Percentiles rank a stretch among this genome's conserved stretches.
Evolutionary conservation across 2,797 vertebrate genomes (phyloP).

Genomic region (Paedocypris micromegethes): DNA sequence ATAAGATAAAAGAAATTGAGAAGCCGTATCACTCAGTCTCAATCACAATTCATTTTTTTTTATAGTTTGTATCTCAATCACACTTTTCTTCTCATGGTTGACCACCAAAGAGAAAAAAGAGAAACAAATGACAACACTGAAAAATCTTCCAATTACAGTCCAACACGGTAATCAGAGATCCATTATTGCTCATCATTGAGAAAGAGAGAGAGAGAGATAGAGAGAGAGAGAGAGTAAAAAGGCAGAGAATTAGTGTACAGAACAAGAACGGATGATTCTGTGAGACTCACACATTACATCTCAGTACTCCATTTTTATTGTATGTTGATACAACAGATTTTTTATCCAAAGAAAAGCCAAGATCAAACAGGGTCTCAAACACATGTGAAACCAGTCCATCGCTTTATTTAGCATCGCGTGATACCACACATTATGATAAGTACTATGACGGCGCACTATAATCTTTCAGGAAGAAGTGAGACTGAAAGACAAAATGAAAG

Average conservation of each 20-base stretch:
- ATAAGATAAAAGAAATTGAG: neutral
- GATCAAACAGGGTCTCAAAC: too few relatives aligned
- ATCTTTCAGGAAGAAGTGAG: neutral
- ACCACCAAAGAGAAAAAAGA: constrained; percentile 8
- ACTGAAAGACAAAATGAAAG: neutral
- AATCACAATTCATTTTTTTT: neutral
- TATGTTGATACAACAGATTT: too few relatives aligned
- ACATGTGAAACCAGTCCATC: too few relatives aligned
- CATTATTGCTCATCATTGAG: constrained; percentile 34
- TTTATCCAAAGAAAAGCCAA: too few relatives aligned
- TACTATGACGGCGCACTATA: neutral
- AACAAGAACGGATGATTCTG: too few relatives aligned
- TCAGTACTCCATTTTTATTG: too few relatives aligned
- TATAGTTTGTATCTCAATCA: too few relatives aligned
- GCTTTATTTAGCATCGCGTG: too few relatives aligned
- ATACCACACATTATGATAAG: too few relatives aligned
- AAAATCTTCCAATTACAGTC: constrained; percentile 36
- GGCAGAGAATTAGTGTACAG: too few relatives aligned
- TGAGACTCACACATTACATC: too few relatives aligned
- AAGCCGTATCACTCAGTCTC: neutral
- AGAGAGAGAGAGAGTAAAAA: constrained; percentile 5
- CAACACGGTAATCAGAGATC: constrained; percentile 20
- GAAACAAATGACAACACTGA: constrained; percentile 30
- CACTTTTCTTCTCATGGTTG: neutral
- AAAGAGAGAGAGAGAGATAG: constrained; percentile 1